phyloP scores from a whole-genome alignment of 2,888 invertebrate genomes.

The Dendrolimus houi region DNA sequence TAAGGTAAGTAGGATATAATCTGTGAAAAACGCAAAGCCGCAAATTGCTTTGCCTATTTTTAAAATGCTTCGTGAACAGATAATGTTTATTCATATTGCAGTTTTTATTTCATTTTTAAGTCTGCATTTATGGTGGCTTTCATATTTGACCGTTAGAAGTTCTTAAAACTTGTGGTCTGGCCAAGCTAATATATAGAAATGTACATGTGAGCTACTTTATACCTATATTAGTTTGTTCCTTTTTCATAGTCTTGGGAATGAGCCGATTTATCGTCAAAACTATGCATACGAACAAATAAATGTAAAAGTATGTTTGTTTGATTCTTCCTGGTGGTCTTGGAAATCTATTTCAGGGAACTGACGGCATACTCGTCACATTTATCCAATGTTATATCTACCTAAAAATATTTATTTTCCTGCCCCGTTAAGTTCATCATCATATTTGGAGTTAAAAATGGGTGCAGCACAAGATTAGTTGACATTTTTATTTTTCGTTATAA shows the following conservation, averaged over 20 bases:
- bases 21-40: not conserved
- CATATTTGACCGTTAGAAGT: not conserved
- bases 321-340: no score
- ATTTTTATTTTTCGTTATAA: not conserved
- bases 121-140: not conserved
- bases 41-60: not conserved
- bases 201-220: no score
- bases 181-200: no score
- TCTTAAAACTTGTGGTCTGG: no score
- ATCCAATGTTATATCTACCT: not conserved
- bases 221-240: no score
- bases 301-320: no score
- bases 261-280: no score
- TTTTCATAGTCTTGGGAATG: no score
- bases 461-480: not conserved
- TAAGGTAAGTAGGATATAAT: not conserved
- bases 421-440: not conserved
- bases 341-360: no score
- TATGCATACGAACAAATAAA: no score
- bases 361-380: no score
- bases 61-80: not conserved
- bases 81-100: not conserved
- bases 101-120: not conserved
- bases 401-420: not conserved
- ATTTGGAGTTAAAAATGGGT: not conserved